Conservation (phyloP, 2,888 invertebrate genomes). For the Nemurella pictetii region DNA sequence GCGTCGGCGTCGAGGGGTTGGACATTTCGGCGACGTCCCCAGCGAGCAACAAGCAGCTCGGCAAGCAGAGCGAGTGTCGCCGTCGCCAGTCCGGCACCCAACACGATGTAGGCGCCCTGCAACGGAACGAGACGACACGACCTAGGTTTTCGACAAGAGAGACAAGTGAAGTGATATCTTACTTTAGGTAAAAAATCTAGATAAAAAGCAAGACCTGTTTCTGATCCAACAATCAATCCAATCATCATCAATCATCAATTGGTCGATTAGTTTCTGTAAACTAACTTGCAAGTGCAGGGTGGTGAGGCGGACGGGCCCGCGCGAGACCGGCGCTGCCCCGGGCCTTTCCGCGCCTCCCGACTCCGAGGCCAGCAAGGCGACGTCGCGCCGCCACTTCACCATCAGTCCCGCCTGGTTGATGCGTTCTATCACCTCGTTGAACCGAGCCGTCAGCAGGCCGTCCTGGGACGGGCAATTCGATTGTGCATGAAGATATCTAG, state of each 20-base stretch:
- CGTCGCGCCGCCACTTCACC: background rate
- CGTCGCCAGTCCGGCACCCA: background rate
- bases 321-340: background rate
- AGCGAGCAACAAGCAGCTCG: background rate
- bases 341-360: background rate
- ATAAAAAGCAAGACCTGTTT: background rate
- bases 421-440: background rate
- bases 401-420: conserved; percentile 9
- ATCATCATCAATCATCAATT: background rate
- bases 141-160: too few relatives aligned
- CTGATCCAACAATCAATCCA: background rate
- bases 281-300: background rate
- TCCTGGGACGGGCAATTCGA: too few relatives aligned
- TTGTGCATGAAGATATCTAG: too few relatives aligned
- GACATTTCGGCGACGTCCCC: too few relatives aligned
- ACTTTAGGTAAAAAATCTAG: too few relatives aligned
- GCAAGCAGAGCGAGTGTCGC: background rate
- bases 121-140: too few relatives aligned
- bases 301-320: background rate
- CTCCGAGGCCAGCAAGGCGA: background rate
- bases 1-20: too few relatives aligned
- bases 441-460: background rate
- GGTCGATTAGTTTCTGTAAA: too few relatives aligned
- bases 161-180: too few relatives aligned
- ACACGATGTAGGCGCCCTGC: background rate